Conservation (phyloP, 2,797 vertebrate genomes). For the Dendrocincla fuliginosa region DNA sequence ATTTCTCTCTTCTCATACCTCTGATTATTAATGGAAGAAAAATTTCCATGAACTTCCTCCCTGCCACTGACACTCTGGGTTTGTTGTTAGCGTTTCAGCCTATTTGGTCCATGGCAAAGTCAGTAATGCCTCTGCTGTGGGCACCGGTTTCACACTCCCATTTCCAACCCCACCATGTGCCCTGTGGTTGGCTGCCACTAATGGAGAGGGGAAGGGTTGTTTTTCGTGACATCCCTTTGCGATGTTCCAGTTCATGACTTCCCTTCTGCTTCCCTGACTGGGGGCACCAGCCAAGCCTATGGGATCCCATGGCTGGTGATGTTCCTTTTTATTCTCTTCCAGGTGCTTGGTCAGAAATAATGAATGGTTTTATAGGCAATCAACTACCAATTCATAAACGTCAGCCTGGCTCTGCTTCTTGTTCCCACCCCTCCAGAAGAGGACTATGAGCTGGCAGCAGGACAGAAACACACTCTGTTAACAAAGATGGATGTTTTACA, state of each 20-base stretch:
- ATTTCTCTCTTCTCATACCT: neutral
- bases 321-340: constrained; percentile 42
- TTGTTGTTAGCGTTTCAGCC: neutral
- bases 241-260: neutral
- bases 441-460: constrained; percentile 43
- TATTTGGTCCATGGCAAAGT: neutral
- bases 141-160: neutral
- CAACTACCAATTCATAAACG: constrained; percentile 65
- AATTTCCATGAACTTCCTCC: neutral
- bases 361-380: constrained; percentile 62
- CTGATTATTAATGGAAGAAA: constrained; percentile 17
- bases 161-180: neutral
- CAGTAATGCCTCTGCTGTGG: neutral
- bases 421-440: constrained; percentile 39
- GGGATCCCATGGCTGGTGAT: neutral
- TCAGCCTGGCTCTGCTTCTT: constrained; percentile 50
- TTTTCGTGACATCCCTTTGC: neutral
- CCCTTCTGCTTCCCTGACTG: neutral
- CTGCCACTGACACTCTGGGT: neutral
- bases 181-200: neutral
- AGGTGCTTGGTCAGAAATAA: constrained; percentile 62
- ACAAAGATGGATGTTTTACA: constrained; percentile 69
- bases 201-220: neutral
- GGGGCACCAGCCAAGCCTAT: neutral
- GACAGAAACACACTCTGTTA: constrained; percentile 17